These are phyloP conservation scores for Orbicella faveolata DNA, from an alignment of 64 coral and sea anemone species.

Conservation along the genomic window DNA sequence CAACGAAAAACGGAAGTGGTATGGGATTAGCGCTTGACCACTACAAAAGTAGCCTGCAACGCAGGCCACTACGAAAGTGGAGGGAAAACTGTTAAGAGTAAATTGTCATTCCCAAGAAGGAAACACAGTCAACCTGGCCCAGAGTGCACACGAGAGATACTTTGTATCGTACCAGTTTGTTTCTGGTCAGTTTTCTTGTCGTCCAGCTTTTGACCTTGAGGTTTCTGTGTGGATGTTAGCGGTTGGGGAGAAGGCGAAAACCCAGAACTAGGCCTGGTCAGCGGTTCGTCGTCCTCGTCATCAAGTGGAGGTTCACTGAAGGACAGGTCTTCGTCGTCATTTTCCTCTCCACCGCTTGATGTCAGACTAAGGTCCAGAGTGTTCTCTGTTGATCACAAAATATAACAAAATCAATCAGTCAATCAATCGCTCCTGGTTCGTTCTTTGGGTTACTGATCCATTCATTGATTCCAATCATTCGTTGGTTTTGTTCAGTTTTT, in stretches of 20 bases:
- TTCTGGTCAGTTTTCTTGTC: constrained; percentile 10
- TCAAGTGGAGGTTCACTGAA: constrained; percentile 46
- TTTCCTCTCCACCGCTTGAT: constrained; percentile 15
- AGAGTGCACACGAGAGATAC: too few relatives aligned
- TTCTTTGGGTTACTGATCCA: too few relatives aligned
- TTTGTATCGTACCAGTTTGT: not conserved
- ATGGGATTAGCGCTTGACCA: too few relatives aligned
- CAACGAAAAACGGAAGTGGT: too few relatives aligned
- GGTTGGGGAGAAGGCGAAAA: constrained; percentile 48
- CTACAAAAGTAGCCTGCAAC: too few relatives aligned
- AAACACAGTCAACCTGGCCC: not conserved
- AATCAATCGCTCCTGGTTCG: not conserved
- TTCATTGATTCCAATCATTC: too few relatives aligned
- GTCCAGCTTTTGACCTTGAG: not conserved
- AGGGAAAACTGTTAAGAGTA: too few relatives aligned
- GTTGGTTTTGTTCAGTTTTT: too few relatives aligned
- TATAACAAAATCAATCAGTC: not conserved
- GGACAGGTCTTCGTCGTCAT: constrained; percentile 29
- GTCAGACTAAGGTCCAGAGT: constrained; percentile 25
- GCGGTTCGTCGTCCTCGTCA: constrained; percentile 39
- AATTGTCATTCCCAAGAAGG: too few relatives aligned
- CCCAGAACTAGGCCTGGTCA: constrained; percentile 16
- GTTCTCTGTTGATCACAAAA: not conserved
- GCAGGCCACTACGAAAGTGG: too few relatives aligned
- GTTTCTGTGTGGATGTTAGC: constrained; percentile 57